Conservation (phyloP, 2,797 vertebrate species). For the Anomalospiza imberbis region DNA sequence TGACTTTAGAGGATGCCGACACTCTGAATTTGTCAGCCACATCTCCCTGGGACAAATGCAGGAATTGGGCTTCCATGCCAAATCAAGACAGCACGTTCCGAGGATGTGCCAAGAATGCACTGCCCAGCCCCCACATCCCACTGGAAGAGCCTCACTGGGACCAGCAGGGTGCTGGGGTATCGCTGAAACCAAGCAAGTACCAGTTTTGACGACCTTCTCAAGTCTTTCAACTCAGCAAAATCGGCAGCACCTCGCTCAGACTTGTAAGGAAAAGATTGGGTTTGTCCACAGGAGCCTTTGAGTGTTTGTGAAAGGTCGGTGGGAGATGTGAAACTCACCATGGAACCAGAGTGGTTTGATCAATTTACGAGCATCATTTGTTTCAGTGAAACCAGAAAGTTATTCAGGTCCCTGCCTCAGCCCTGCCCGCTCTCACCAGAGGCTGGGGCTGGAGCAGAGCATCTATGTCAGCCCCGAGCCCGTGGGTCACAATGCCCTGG, state of each 20-base stretch:
- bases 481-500: fast-evolving
- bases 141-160: not conserved
- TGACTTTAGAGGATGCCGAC: not conserved
- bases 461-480: fast-evolving
- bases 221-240: not conserved
- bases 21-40: not conserved
- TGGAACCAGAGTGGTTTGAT: fast-evolving
- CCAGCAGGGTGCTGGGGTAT: not conserved
- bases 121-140: fast-evolving
- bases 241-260: not conserved
- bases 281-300: not conserved
- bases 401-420: not conserved
- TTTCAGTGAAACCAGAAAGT: not conserved
- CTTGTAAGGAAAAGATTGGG: not conserved
- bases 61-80: fast-evolving
- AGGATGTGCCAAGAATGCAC: not conserved
- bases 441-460: not conserved
- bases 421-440: not conserved
- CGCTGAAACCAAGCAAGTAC: fast-evolving
- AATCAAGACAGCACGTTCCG: fast-evolving
- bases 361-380: fast-evolving
- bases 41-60: not conserved
- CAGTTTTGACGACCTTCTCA: not conserved
- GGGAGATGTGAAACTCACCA: not conserved
- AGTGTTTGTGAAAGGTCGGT: not conserved